phyloP scores from a whole-genome alignment of 2,797 vertebrate genomes.

The Denticeps clupeoides region DNA sequence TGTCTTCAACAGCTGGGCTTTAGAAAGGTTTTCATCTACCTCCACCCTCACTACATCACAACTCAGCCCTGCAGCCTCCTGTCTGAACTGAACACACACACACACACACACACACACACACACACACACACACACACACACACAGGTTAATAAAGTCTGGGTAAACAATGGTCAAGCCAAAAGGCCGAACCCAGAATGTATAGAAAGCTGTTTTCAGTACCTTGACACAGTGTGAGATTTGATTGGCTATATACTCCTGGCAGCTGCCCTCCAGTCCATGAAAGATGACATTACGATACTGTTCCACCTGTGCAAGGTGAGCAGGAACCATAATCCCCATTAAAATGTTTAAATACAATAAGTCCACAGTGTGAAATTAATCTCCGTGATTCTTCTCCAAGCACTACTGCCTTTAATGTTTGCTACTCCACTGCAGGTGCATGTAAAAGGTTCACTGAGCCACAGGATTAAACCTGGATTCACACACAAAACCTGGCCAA shows the following conservation, averaged over 20 bases:
- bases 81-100: conserved; percentile 62
- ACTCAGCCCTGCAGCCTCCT: conserved; percentile 63
- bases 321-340: too few relatives aligned
- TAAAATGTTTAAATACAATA: too few relatives aligned
- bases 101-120: neutral
- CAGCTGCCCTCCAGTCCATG: conserved; percentile 89
- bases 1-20: conserved; percentile 78
- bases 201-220: conserved; percentile 40
- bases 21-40: conserved; percentile 75
- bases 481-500: too few relatives aligned
- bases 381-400: too few relatives aligned
- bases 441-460: too few relatives aligned
- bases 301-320: conserved; percentile 93
- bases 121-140: neutral
- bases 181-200: neutral
- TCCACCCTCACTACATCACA: conserved; percentile 80
- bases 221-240: conserved; percentile 80
- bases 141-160: neutral
- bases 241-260: conserved; percentile 74
- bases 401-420: too few relatives aligned
- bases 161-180: neutral
- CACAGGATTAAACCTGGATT: too few relatives aligned
- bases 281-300: conserved; percentile 84
- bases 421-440: too few relatives aligned
- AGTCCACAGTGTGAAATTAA: too few relatives aligned